Conservation (phyloP, 2,888 invertebrate genomes). For the Folsomia candida region DNA sequence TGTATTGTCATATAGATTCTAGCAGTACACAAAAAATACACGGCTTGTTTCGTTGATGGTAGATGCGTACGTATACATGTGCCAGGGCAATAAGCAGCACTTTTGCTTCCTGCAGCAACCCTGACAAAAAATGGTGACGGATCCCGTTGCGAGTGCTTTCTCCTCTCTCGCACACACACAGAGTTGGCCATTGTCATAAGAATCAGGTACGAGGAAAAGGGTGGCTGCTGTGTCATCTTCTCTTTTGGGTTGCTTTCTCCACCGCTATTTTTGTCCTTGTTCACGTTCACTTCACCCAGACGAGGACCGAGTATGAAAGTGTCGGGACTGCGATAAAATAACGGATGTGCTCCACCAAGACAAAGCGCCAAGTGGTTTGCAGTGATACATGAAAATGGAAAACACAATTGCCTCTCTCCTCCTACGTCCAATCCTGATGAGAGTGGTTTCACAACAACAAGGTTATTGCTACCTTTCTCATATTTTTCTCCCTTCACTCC, state of each 20-base stretch:
- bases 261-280: not conserved
- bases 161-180: not conserved
- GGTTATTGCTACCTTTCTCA: too few species aligned
- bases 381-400: not conserved
- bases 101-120: not conserved
- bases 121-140: conserved; percentile 1
- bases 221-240: not conserved
- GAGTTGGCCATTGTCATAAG: too few species aligned
- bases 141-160: conserved; percentile 4
- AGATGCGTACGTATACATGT: too few species aligned
- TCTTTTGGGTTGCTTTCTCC: not conserved
- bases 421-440: too few species aligned
- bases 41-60: not conserved
- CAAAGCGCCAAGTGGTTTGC: not conserved
- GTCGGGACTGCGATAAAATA: not conserved
- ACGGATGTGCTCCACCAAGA: not conserved
- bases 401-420: not conserved
- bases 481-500: too few species aligned
- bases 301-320: not conserved
- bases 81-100: conserved; percentile 16
- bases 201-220: not conserved
- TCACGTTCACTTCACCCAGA: not conserved
- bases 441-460: too few species aligned
- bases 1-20: not conserved
- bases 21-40: too few species aligned